These are phyloP conservation scores for Drosophila suboccidentalis DNA, from an alignment of 2,888 invertebrate genomes.

Conservation along the genomic window DNA sequence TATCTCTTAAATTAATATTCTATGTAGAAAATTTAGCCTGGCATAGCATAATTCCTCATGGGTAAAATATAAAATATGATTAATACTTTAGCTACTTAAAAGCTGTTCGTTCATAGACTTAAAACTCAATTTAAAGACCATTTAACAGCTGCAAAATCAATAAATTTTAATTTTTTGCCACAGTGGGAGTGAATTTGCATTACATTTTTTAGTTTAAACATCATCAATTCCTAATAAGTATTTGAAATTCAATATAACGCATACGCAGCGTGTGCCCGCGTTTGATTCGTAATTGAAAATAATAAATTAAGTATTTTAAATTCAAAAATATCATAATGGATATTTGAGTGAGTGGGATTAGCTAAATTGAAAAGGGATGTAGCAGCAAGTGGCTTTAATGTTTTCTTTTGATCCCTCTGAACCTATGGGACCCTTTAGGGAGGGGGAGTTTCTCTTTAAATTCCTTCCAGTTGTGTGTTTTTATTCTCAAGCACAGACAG, in stretches of 20 bases:
- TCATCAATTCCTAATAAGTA: background rate
- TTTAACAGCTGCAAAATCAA: too few relatives aligned
- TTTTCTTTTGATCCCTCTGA: constrained; percentile 19
- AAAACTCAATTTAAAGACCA: too few relatives aligned
- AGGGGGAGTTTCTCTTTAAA: background rate
- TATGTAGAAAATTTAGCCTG: too few relatives aligned
- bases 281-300: constrained; percentile 1
- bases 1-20: too few relatives aligned
- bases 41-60: too few relatives aligned
- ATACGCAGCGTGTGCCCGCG: background rate
- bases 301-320: background rate
- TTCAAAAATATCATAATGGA: constrained; percentile 3
- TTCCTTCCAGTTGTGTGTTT: constrained; percentile 23
- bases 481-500: constrained; percentile 17
- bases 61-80: too few relatives aligned
- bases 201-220: background rate
- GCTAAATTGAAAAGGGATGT: constrained; percentile 14
- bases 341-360: constrained; percentile 12
- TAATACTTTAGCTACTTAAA: too few relatives aligned
- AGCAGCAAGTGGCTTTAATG: constrained; percentile 18
- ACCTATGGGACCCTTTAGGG: background rate
- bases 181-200: too few relatives aligned
- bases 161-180: too few relatives aligned
- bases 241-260: background rate
- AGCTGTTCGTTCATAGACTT: too few relatives aligned